Evolutionary conservation across 2,888 invertebrate genomes (phyloP).

Genomic region (Apamea epomidion): DNA sequence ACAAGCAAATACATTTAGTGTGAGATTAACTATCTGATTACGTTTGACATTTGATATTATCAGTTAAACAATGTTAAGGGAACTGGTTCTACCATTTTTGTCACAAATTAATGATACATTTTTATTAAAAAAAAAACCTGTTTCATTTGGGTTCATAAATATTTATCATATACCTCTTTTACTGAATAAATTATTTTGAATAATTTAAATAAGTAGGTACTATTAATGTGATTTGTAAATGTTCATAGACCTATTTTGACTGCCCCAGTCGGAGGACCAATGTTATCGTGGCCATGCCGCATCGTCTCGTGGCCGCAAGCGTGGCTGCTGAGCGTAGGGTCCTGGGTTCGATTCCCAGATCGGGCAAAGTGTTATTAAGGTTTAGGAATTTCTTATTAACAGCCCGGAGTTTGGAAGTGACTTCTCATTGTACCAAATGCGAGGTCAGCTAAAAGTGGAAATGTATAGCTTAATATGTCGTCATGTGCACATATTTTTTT

Average conservation of each 20-base stretch:
- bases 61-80: slow-evolving; percentile 6
- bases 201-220: background rate
- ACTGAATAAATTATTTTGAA: background rate
- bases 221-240: background rate
- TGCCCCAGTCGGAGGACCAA: no score
- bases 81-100: slow-evolving; percentile 37
- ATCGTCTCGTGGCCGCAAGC: no score
- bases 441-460: no score
- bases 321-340: no score
- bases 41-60: slow-evolving; percentile 36
- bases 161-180: slow-evolving; percentile 9
- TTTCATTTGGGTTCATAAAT: slow-evolving; percentile 28
- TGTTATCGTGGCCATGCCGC: no score
- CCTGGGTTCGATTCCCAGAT: no score
- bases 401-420: no score
- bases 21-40: slow-evolving; percentile 24
- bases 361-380: no score
- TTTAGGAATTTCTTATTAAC: no score
- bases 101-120: background rate
- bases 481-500: no score
- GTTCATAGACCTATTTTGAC: background rate
- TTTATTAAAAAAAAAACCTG: slow-evolving; percentile 12
- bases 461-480: no score
- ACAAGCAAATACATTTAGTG: slow-evolving; percentile 29
- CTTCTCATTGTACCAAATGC: no score